Base-by-base conservation (phyloP, 2,113 vertebrate species). In the Suncus etruscus region DNA sequence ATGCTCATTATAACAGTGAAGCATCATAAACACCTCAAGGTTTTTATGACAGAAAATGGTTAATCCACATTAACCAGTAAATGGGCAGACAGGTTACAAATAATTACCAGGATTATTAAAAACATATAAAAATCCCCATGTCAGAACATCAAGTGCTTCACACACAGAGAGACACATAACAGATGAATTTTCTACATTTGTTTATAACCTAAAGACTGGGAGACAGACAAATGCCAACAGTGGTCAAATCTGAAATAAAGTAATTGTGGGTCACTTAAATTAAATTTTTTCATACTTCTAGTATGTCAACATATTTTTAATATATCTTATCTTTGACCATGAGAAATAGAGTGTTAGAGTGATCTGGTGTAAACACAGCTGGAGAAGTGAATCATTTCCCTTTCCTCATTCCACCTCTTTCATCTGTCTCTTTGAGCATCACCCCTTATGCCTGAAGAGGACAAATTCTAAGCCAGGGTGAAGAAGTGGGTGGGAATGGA, bases 1-100 rank as follows among this genome's bases (percentile, higher is more conserved):
- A 86, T 81, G 91, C 83, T 95, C 91, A 87, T 95, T 94, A 94
- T 83, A 87, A 94, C 31, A 87, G 83, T 61, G 47, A 86, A 89
- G 91, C 91, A 94, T 50, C 58, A 92, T 93, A 90, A 95, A 89
- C 74, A 93, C 86, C 39, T 27, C 76, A 91, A 89, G 48, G 90
- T 73, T 72, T 61, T 93, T 86, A 94, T 54, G 86, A n/a, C 31
- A 69, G 74, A 93, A 94, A 96, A 87, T 86, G 63, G 45, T 80
- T 93, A 90, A 86, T 63, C 69, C 91, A 74, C 86, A 84, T 83
- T 73, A 89, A 76, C 68, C 84, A 90, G 32, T 18, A 10, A 75
- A 54, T 63, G 39, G 77, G 74, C 88, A 61, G 69, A 86, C 24
- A 79, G 82, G 80, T 63, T 90, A 73, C 48, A 94, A 75, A 92